Evolutionary conservation across 2,113 vertebrate species (phyloP).

Genomic region (Plectropomus leopardus): DNA sequence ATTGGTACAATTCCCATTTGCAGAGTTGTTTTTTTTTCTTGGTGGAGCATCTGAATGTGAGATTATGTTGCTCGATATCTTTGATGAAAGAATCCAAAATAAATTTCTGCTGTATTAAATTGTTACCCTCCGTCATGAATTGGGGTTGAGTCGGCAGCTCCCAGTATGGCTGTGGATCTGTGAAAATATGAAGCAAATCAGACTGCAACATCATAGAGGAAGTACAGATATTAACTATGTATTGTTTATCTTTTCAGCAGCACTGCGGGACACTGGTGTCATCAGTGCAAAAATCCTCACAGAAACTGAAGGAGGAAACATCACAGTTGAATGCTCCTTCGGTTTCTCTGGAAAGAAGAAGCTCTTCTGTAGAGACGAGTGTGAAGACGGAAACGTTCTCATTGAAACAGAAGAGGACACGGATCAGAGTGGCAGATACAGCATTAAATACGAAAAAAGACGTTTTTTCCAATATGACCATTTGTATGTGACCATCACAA

Average conservation of each 20-base stretch:
- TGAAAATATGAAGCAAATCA: background rate
- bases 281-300: rapidly evolving
- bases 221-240: background rate
- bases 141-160: background rate
- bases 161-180: background rate
- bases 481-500: constrained; percentile 44
- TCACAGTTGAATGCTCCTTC: background rate
- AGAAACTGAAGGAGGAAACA: background rate
- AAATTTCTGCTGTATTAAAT: background rate
- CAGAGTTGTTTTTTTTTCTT: background rate
- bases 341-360: rapidly evolving
- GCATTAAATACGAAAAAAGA: background rate
- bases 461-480: rapidly evolving
- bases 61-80: too few relatives aligned
- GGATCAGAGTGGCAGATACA: constrained; percentile 5
- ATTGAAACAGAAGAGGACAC: background rate
- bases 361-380: background rate
- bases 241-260: background rate
- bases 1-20: too few relatives aligned
- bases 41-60: too few relatives aligned
- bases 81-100: background rate
- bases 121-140: background rate
- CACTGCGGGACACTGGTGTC: background rate
- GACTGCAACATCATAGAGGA: background rate
- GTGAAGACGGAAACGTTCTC: background rate